Percentiles rank a stretch among this genome's conserved stretches.
These are phyloP conservation scores for Synergus japonicus DNA, from an alignment of 2,888 invertebrate genomes.

Conservation along the genomic window DNA sequence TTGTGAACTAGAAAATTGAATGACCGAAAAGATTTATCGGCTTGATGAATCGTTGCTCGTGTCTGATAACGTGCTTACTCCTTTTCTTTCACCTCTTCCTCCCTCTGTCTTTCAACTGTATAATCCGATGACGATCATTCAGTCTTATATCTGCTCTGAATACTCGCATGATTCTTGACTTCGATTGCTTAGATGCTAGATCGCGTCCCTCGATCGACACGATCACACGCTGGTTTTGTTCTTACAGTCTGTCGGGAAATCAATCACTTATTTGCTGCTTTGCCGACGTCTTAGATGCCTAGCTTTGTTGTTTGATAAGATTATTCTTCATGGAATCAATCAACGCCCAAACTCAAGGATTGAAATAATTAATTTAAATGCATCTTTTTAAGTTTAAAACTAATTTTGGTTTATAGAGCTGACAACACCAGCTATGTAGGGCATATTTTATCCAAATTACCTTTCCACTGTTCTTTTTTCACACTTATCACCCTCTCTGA, in stretches of 20 bases:
- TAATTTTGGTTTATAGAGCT: background rate
- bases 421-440: background rate
- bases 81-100: slow-evolving; percentile 46
- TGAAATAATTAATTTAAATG: background rate
- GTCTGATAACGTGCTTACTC: slow-evolving; percentile 30
- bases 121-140: slow-evolving; percentile 27
- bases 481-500: slow-evolving; percentile 30
- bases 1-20: slow-evolving; percentile 25
- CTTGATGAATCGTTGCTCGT: slow-evolving; percentile 22
- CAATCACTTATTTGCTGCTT: slow-evolving; percentile 22
- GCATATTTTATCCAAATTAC: background rate
- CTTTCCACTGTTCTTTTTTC: background rate
- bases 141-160: slow-evolving; percentile 26
- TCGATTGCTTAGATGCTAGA: slow-evolving; percentile 28
- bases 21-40: slow-evolving; percentile 34
- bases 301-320: slow-evolving; percentile 25
- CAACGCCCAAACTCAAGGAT: slow-evolving; percentile 21
- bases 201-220: slow-evolving; percentile 14
- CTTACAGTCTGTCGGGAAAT: slow-evolving; percentile 12
- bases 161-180: slow-evolving; percentile 21
- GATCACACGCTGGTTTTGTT: slow-evolving; percentile 37
- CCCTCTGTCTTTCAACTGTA: slow-evolving; percentile 13
- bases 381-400: slow-evolving; percentile 21
- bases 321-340: slow-evolving; percentile 19
- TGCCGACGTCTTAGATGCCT: slow-evolving; percentile 4